Base-by-base conservation (phyloP, 2,113 vertebrate species). In the Paratilapia polleni region DNA sequence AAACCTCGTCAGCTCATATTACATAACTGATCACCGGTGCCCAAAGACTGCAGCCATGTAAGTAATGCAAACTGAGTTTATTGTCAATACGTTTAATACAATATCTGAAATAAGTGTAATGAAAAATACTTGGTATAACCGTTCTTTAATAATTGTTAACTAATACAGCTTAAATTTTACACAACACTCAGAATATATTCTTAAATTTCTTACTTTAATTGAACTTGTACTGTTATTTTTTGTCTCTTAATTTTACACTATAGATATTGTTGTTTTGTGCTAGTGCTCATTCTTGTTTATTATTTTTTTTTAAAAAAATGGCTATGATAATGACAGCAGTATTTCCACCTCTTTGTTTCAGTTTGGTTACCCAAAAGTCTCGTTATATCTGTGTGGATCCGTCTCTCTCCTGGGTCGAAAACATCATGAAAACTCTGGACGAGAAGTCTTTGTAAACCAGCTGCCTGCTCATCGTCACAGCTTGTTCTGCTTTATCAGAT, bases 381-480 rank as follows among this genome's bases (percentile, higher is more conserved):
- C 2, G 1, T 10, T 1, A 1, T 17, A 8, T 94, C 62, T 95
- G 94, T 20, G 89, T 43, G 5, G 85, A 93, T 49, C 82, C 85
- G 0, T 82, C 0, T 0, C 5, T 74, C 0, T 0, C 12, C 31
- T 94, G 91, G 93, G 90, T 93, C 2, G 1, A 70, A 8, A 1
- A 0, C 17, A 77, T 94, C 64, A 83, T 93, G 22, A 85, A 20
- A 19, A 0, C 0, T 1, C 0, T 95, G 78, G 60, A 94, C 1
- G 14, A 92, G 36, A 24, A 2, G 0, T 1, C 6, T 41, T 20
- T 87, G 2, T 94, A 1, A 81, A 83, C 0, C 52, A 8, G 15
- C 41, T 4, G 17, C 3, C 49, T 2, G 13, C 43, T 47, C 7
- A 2, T 41, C 19, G 4, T 52, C 5, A 41, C 4, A 22, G 0